Evolutionary conservation across 2,113 vertebrate species (phyloP).

Genomic region (Percopsis transmontana): DNA sequence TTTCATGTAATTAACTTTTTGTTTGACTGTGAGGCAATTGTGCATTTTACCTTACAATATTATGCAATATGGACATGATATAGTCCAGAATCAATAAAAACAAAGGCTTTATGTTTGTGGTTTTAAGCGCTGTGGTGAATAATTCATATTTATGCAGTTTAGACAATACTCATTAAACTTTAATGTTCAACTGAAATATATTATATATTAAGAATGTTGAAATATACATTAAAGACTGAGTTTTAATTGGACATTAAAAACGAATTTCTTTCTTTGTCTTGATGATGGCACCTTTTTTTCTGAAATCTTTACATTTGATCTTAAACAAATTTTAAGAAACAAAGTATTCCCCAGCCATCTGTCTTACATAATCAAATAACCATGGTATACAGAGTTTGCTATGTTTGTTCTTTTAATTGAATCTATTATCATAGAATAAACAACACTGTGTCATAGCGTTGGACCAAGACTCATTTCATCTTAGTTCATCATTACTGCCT

Average conservation of each 20-base stretch:
- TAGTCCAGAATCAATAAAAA: conserved; percentile 3
- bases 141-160: not conserved
- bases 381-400: conserved; percentile 21
- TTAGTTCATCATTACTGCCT: conserved; percentile 12
- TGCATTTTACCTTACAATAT: not conserved
- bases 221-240: conserved; percentile 64
- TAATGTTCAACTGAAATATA: conserved; percentile 45
- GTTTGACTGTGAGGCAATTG: not conserved
- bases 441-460: conserved; percentile 18
- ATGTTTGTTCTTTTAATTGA: conserved; percentile 27
- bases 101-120: conserved; percentile 3
- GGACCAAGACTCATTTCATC: conserved; percentile 34
- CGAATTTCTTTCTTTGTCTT: conserved; percentile 41
- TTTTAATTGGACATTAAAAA: conserved; percentile 65
- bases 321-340: conserved; percentile 44
- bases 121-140: conserved; percentile 6
- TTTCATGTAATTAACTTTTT: conserved; percentile 19
- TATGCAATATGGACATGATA: not conserved
- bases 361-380: conserved; percentile 27
- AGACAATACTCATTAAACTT: conserved; percentile 16
- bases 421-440: conserved; percentile 31
- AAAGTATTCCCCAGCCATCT: conserved; percentile 40
- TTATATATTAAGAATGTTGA: conserved; percentile 64
- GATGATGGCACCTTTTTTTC: conserved; percentile 34
- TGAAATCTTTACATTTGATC: conserved; percentile 54